Percentiles rank a stretch among this genome's conserved stretches.
Evolutionary conservation across 2,797 vertebrate species (phyloP).

Genomic region (Sternotherus odoratus): DNA sequence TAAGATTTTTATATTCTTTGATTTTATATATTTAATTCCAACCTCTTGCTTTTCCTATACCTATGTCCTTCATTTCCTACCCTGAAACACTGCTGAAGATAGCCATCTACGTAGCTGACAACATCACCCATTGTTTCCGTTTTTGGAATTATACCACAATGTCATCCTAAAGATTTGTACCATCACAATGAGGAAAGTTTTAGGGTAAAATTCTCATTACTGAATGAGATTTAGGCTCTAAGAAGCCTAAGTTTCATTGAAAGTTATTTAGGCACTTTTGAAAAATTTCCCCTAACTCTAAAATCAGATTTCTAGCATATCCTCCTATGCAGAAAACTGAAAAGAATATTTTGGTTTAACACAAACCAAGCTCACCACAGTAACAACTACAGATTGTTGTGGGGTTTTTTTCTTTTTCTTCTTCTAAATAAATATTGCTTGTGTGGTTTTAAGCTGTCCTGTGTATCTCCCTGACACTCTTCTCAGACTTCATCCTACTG

Average conservation of each 20-base stretch:
- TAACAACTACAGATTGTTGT: accelerated
- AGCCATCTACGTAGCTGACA: background rate
- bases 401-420: accelerated
- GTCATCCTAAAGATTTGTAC: background rate
- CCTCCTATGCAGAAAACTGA: background rate
- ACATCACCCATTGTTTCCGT: background rate
- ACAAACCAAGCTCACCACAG: background rate
- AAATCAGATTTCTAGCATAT: background rate
- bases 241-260: background rate
- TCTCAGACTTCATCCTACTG: background rate
- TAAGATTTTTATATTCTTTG: background rate
- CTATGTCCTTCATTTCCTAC: background rate
- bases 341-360: background rate
- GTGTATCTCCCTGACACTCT: background rate
- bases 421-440: background rate
- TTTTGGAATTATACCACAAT: background rate
- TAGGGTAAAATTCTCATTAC: background rate
- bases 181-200: background rate
- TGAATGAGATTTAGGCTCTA: background rate
- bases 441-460: background rate
- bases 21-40: background rate
- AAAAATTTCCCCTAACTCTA: background rate
- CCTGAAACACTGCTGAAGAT: background rate
- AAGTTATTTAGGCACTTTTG: background rate
- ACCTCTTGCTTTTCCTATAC: background rate